Evolutionary conservation across 37 sponge, comb jelly and placozoan species (phyloP), one percentile per base, ranked within the genome.

Genomic region (Cladorhizidae sp.): DNA sequence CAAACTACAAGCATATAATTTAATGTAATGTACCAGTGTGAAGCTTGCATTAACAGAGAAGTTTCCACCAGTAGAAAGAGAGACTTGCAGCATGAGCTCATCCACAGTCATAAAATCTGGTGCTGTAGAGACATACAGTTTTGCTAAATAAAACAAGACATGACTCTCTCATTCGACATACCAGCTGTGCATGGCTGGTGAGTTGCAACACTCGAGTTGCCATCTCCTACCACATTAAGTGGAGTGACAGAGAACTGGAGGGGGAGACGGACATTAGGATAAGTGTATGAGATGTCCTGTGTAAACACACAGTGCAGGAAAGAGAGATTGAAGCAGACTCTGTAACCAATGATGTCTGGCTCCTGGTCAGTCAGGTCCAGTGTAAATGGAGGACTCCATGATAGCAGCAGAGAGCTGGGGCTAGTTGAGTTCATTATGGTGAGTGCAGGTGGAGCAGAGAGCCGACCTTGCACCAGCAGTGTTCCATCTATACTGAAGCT

Each of bases 171-270:
- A 26, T 26, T 6, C 62, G 20, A 17, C 25, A 61, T 36, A 40
- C 72, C 72, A 21, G n/a, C n/a, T 35, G 35, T 5, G 49, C 76
- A 75, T 35, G 76, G 59, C 23, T 75, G 37, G 29, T 75, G 59
- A 36, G 33, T 35, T 21, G 33, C n/a, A 9, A 37, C 35, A 38
- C 39, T 39, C 11, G 76, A 18, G 36, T 35, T 75, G 18, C 76
- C 55, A 32, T 75, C 76, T 59, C 76, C 76, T n/a, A 57, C 59
- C 59, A 75, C 59, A 57, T 75, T 75, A 2, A 75, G 29, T 20
- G 76, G 57, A 12, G 76, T 58, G 22, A 75, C 76, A 57, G 58
- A 57, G 38, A 75, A 36, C 61, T 75, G 40, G 14, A 75, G 28
- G 39, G 23, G 59, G 29, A 75, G n/a, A 38, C 61, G 36, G 41